A percentile compares a stretch with the other conserved stretches of the same genome.
Evolutionary conservation across 2,888 invertebrate species (phyloP).

Genomic region (Pachliopta kotzebuea): DNA sequence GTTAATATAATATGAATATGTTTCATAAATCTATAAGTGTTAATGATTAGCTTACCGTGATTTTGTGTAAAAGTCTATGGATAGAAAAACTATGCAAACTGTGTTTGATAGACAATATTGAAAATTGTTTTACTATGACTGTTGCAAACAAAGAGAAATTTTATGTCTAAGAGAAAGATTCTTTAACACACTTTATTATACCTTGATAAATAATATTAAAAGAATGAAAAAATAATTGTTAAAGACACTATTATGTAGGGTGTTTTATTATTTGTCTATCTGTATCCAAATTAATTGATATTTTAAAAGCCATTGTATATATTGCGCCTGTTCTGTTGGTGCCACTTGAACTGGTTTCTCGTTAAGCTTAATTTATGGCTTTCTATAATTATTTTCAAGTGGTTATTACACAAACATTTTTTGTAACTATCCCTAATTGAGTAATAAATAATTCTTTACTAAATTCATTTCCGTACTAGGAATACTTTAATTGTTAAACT

Average conservation of each 20-base stretch:
- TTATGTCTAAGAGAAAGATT: no score
- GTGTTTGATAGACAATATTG: no score
- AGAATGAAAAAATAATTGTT: not conserved
- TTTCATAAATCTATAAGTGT: no score
- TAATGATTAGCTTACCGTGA: no score
- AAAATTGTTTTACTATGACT: no score
- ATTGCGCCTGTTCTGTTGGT: not conserved
- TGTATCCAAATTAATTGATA: not conserved
- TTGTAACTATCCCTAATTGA: slow-evolving; percentile 5
- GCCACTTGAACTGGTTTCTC: slow-evolving; percentile 40
- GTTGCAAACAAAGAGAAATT: no score
- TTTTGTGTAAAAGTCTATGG: no score
- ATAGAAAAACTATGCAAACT: no score
- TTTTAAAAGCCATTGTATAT: slow-evolving; percentile 11
- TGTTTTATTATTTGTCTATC: not conserved
- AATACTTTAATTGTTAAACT: not conserved
- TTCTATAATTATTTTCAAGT: slow-evolving; percentile 32
- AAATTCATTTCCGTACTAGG: not conserved
- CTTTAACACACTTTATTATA: no score
- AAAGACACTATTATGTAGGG: not conserved
- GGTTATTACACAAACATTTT: slow-evolving; percentile 16
- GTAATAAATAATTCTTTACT: not conserved
- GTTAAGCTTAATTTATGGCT: slow-evolving; percentile 43
- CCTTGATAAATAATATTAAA: no score
- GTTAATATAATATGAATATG: no score